A percentile compares a stretch with the other conserved stretches of the same genome.
These are phyloP conservation scores for Enteromius unitaeniatus DNA, from an alignment of 2,797 vertebrate species.

Conservation along the genomic window DNA sequence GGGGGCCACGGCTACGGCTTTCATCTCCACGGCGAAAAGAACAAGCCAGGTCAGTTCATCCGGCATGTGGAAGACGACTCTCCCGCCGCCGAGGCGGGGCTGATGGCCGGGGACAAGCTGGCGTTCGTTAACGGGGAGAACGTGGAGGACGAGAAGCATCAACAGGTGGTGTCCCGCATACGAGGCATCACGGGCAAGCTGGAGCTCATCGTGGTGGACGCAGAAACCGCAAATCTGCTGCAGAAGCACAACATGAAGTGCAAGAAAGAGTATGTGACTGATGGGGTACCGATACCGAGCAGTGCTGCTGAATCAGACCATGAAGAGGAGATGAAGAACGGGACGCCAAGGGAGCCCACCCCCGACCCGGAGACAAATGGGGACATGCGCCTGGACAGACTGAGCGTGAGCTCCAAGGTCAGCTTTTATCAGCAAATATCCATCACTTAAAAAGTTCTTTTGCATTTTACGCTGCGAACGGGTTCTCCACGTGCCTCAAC, in stretches of 20 bases:
- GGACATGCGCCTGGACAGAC: conserved; percentile 68
- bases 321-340: conserved; percentile 63
- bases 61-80: conserved; percentile 91
- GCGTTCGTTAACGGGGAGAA: conserved; percentile 92
- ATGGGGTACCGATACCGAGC: conserved; percentile 73
- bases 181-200: conserved; percentile 80
- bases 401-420: conserved; percentile 67
- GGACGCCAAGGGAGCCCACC: conserved; percentile 69
- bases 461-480: neutral
- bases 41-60: conserved; percentile 92
- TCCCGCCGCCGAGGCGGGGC: conserved; percentile 87
- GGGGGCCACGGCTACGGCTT: conserved; percentile 93
- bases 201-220: conserved; percentile 89
- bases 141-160: conserved; percentile 93
- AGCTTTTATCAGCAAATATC: neutral
- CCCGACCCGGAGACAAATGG: conserved; percentile 75
- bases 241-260: conserved; percentile 79
- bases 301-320: conserved; percentile 62
- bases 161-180: conserved; percentile 94
- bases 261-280: conserved; percentile 73
- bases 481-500: neutral
- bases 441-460: neutral
- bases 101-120: conserved; percentile 89
- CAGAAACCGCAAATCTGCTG: conserved; percentile 82
- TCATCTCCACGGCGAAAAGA: conserved; percentile 96